Conservation (phyloP, 1,140 invertebrate genomes). For the Calephelis nemesis region DNA sequence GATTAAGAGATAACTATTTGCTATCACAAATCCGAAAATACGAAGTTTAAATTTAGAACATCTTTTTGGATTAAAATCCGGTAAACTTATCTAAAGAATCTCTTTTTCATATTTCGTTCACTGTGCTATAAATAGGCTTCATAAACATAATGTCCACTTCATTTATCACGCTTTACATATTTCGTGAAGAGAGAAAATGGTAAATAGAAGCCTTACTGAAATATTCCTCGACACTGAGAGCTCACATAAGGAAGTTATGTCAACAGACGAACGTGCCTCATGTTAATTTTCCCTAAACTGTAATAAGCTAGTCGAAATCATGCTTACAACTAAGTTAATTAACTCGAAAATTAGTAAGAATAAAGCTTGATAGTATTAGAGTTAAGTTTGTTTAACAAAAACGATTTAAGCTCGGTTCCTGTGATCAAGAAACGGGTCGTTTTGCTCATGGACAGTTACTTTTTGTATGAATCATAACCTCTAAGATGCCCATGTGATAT, state of each 20-base stretch:
- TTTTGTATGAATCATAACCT: not conserved
- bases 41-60: no score
- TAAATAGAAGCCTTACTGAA: not conserved
- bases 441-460: no score
- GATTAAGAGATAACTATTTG: no score
- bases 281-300: constrained; percentile 45
- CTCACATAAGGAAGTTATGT: constrained; percentile 29
- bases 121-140: not conserved
- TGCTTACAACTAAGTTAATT: constrained; percentile 49
- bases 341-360: constrained; percentile 16
- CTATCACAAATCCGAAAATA: no score
- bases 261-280: constrained; percentile 39
- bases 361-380: not conserved
- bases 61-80: no score
- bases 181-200: not conserved
- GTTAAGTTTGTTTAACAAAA: constrained; percentile 1
- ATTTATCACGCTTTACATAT: not conserved
- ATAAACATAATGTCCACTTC: not conserved
- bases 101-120: no score
- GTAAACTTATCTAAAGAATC: no score
- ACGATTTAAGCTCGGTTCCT: not conserved
- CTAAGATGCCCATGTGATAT: no score
- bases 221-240: not conserved
- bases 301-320: constrained; percentile 45
- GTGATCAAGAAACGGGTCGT: no score